Percentiles rank a stretch among this genome's conserved stretches.
Evolutionary conservation across 2,113 vertebrate species (phyloP).

Genomic region (Gallinago undulata): DNA sequence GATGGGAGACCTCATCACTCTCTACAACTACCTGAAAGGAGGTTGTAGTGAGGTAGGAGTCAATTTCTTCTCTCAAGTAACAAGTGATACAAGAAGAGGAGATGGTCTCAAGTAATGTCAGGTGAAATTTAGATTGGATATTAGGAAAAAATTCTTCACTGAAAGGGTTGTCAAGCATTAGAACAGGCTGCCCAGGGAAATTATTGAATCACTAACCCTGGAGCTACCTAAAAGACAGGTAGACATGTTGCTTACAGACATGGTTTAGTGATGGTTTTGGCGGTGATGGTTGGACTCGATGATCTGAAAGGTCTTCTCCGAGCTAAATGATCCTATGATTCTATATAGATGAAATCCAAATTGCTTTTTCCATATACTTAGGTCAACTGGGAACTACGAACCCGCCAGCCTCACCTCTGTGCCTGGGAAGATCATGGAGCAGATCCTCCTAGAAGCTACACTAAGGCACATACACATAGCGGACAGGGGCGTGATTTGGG

Average conservation of each 20-base stretch:
- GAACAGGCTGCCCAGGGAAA: neutral
- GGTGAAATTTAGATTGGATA: neutral
- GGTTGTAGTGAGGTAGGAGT: neutral
- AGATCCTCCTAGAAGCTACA: neutral
- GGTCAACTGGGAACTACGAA: neutral
- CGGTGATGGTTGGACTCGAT: neutral
- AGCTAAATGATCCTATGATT: neutral
- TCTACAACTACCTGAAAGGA: neutral
- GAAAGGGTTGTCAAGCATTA: neutral
- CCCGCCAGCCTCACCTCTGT: neutral
- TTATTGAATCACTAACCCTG: neutral
- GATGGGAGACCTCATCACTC: neutral
- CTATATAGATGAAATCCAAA: neutral
- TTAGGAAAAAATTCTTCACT: neutral
- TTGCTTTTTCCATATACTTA: neutral
- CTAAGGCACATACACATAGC: neutral
- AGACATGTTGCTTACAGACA: neutral
- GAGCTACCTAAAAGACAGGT: too few relatives aligned
- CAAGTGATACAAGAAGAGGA: neutral
- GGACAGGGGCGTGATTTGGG: fast-evolving
- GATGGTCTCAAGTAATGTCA: neutral
- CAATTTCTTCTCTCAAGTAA: neutral
- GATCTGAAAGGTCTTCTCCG: neutral
- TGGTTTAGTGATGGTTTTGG: neutral
- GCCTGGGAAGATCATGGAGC: neutral